phyloP scores from a whole-genome alignment of 1,140 invertebrate species.

The Diorhabda sublineata region DNA sequence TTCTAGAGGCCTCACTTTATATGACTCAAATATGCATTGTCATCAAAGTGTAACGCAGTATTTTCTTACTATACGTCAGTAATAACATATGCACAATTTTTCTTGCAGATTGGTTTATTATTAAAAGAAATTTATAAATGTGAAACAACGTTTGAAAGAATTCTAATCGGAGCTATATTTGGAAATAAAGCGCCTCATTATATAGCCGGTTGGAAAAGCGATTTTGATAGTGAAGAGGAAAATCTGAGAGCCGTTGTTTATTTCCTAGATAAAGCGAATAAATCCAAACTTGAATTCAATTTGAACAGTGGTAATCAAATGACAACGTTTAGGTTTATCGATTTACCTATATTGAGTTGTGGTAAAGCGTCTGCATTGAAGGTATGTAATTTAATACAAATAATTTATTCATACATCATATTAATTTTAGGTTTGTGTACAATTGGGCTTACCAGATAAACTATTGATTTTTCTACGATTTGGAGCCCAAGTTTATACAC shows the following conservation, averaged over 20 bases:
- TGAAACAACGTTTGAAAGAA: conserved; percentile 73
- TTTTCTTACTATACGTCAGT: no score
- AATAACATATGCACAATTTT: no score
- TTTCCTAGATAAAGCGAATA: conserved; percentile 69
- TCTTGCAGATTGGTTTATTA: background rate
- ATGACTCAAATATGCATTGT: no score
- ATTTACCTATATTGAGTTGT: conserved; percentile 74
- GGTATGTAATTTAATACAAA: conserved; percentile 42
- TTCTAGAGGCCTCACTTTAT: no score
- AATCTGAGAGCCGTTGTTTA: conserved; percentile 69
- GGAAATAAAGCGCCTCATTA: conserved; percentile 72
- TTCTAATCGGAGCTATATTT: conserved; percentile 74
- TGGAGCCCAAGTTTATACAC: conserved; percentile 56
- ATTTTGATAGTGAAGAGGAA: conserved; percentile 70
- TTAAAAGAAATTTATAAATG: conserved; percentile 70
- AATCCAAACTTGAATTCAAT: conserved; percentile 53
- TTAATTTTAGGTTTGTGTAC: conserved; percentile 50
- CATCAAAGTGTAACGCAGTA: no score
- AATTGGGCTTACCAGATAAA: conserved; percentile 67
- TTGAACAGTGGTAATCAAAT: conserved; percentile 8
- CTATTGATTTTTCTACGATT: conserved; percentile 67
- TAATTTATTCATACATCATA: background rate
- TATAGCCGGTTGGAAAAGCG: conserved; percentile 75
- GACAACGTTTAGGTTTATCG: conserved; percentile 58
- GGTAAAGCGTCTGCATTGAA: conserved; percentile 62